These are phyloP conservation scores for Nannoperca obscura DNA, from an alignment of 2,797 vertebrate species.

Conservation along the genomic window DNA sequence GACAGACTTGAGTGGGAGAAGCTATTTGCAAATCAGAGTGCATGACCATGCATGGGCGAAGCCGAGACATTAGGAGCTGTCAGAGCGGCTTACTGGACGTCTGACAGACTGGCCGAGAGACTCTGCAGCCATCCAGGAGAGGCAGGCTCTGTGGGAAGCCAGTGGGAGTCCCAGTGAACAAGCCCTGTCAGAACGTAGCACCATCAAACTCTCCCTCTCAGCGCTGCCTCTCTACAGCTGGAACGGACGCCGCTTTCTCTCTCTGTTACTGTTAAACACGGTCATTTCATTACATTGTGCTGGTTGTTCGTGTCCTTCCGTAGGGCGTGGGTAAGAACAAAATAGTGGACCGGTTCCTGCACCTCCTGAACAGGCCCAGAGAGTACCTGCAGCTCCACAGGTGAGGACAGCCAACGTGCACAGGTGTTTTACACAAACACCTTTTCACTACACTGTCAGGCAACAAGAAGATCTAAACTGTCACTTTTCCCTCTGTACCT, in stretches of 20 bases:
- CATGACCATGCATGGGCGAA: slow-evolving; percentile 24
- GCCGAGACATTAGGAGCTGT: slow-evolving; percentile 54
- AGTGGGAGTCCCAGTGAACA: slow-evolving; percentile 52
- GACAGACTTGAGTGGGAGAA: slow-evolving; percentile 25
- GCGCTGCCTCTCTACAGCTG: background rate
- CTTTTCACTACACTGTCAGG: background rate
- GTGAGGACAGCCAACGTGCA: slow-evolving; percentile 73
- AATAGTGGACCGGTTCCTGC: slow-evolving; percentile 95
- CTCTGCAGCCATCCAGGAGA: slow-evolving; percentile 21
- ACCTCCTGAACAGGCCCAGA: slow-evolving; percentile 95
- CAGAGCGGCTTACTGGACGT: slow-evolving; percentile 32
- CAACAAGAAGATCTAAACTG: no score
- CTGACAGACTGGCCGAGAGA: slow-evolving; percentile 40
- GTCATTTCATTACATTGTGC: background rate
- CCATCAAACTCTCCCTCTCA: slow-evolving; percentile 43
- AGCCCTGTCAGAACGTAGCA: slow-evolving; percentile 48
- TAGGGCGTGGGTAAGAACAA: slow-evolving; percentile 99
- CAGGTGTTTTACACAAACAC: background rate
- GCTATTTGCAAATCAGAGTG: slow-evolving; percentile 34
- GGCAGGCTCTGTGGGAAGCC: slow-evolving; percentile 28
- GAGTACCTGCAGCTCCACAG: slow-evolving; percentile 98
- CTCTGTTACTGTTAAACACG: background rate
- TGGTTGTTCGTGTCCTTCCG: background rate
- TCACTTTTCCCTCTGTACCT: background rate
- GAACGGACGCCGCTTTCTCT: slow-evolving; percentile 26